These are phyloP conservation scores for Chionodraco myersi DNA, from an alignment of 2,113 vertebrate genomes.

Conservation along the genomic window DNA sequence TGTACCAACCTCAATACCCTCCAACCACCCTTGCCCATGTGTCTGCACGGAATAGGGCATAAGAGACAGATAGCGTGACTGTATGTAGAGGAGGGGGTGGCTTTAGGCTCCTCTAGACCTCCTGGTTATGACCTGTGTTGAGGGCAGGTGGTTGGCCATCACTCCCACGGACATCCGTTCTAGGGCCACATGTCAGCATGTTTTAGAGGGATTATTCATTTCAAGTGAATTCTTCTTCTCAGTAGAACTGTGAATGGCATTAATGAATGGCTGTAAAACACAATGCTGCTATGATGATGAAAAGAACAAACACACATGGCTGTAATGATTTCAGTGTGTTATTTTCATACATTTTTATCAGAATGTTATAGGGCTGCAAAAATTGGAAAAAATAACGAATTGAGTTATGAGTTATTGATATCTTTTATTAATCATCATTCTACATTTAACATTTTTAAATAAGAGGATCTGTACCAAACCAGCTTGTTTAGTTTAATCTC, in stretches of 20 bases:
- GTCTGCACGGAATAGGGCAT: slow-evolving; percentile 38
- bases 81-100: slow-evolving; percentile 1
- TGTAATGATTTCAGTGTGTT: background rate
- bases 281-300: background rate
- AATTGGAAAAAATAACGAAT: no score
- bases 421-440: no score
- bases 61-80: background rate
- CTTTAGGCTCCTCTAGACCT: slow-evolving; percentile 36
- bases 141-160: slow-evolving; percentile 59
- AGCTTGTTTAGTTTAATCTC: background rate
- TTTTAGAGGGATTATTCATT: slow-evolving; percentile 9
- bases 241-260: background rate
- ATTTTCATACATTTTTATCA: background rate
- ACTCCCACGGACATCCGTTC: slow-evolving; percentile 12
- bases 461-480: no score
- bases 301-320: background rate
- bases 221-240: background rate
- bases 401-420: no score
- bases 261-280: background rate
- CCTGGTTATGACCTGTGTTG: slow-evolving; percentile 56
- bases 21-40: slow-evolving; percentile 20
- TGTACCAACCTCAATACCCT: slow-evolving; percentile 20
- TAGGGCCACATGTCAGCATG: background rate
- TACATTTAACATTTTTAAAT: no score
- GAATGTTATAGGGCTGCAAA: background rate